Conservation (phyloP, 2,113 vertebrate species). For the Aix galericulata region DNA sequence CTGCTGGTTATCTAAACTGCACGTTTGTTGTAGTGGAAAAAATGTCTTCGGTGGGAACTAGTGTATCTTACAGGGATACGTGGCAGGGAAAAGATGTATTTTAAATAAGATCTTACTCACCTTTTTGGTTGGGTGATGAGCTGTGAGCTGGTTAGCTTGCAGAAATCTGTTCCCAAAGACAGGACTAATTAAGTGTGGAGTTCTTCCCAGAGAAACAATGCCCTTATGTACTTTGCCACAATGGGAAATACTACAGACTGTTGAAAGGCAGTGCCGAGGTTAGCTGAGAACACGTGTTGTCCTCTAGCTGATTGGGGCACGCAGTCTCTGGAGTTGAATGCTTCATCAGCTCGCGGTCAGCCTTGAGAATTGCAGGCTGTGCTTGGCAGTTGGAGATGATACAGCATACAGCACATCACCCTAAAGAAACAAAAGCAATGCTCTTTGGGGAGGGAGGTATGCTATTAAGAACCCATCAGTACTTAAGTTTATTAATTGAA, state of each 20-base stretch:
- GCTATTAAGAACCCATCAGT: neutral
- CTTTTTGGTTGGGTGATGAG: neutral
- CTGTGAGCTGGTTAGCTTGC: neutral
- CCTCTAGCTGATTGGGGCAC: neutral
- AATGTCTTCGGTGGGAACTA: neutral
- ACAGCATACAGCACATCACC: neutral
- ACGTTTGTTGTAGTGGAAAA: neutral
- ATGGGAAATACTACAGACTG: neutral
- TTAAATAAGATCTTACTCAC: neutral
- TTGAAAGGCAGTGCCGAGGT: neutral
- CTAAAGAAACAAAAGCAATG: neutral
- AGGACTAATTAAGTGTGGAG: neutral
- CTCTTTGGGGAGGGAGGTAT: neutral
- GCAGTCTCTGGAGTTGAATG: neutral
- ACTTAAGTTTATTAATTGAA: neutral
- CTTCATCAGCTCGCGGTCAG: neutral
- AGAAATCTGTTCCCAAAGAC: neutral
- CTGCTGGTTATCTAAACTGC: neutral
- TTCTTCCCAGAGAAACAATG: neutral
- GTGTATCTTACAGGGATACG: neutral
- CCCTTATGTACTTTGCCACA: neutral
- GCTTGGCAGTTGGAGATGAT: neutral
- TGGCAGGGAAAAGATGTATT: neutral
- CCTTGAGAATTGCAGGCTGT: neutral
- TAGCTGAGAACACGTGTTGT: neutral